These are phyloP conservation scores for Apogon talboti DNA, from an alignment of 2,797 vertebrate genomes.

Conservation along the genomic window DNA sequence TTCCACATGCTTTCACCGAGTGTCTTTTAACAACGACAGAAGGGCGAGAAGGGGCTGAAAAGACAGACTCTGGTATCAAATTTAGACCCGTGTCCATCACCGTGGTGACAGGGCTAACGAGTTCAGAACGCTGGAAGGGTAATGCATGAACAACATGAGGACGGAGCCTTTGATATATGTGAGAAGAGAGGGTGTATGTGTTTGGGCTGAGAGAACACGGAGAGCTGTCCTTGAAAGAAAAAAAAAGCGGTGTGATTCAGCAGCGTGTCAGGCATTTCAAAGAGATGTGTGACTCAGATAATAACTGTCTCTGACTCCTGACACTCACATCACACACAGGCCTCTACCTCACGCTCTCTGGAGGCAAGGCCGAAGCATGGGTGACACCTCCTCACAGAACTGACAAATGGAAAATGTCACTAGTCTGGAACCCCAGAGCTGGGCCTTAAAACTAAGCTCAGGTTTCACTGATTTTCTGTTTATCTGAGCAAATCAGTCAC, in stretches of 20 bases:
- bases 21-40: conserved; percentile 12
- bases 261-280: conserved; percentile 40
- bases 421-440: conserved; percentile 28
- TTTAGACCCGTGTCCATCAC: conserved; percentile 45
- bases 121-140: conserved; percentile 9
- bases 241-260: conserved; percentile 38
- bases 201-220: background rate
- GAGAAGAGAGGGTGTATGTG: background rate
- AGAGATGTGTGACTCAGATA: conserved; percentile 48
- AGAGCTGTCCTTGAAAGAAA: conserved; percentile 7
- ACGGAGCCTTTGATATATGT: background rate
- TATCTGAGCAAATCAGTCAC: conserved; percentile 34
- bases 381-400: conserved; percentile 41
- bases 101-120: conserved; percentile 46
- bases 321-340: conserved; percentile 21
- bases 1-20: background rate
- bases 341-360: conserved; percentile 35
- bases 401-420: conserved; percentile 27
- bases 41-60: background rate
- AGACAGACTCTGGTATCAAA: conserved; percentile 40
- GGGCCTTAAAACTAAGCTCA: conserved; percentile 1
- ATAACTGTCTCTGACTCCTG: conserved; percentile 19
- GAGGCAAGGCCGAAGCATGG: conserved; percentile 26
- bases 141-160: background rate
- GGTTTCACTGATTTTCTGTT: conserved; percentile 17